Evolutionary conservation across 2,888 invertebrate species (phyloP).

Genomic region (Sympetrum striolatum): DNA sequence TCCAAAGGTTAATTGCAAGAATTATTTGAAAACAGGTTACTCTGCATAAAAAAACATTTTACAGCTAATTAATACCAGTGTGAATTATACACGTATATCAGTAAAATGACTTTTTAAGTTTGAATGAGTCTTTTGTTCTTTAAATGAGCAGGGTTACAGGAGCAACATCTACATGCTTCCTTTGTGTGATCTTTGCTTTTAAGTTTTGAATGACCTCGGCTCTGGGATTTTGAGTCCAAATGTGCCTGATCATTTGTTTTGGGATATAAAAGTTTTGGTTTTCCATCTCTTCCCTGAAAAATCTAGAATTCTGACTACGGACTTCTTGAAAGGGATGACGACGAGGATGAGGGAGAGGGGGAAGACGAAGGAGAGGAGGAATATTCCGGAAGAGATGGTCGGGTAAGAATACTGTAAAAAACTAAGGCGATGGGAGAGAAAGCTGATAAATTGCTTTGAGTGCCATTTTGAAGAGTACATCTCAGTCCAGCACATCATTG

Average conservation of each 20-base stretch:
- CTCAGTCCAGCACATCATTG: neutral
- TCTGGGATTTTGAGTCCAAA: neutral
- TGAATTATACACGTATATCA: no score
- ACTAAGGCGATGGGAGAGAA: neutral
- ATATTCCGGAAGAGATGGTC: neutral
- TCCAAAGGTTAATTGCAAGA: no score
- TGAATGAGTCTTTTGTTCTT: no score
- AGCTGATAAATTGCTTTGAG: neutral
- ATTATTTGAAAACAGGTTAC: no score
- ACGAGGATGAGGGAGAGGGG: conserved; percentile 8
- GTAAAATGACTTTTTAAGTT: no score
- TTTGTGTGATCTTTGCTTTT: neutral
- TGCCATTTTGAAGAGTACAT: neutral
- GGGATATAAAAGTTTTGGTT: neutral
- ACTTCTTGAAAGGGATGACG: neutral
- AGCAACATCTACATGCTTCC: no score
- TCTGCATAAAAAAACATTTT: no score
- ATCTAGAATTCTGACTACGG: conserved; percentile 2
- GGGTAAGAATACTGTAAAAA: neutral
- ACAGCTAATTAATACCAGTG: no score
- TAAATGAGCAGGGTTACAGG: no score
- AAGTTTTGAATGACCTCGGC: neutral
- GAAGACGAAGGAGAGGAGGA: conserved; percentile 16
- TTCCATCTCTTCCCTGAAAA: neutral
- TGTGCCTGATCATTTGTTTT: neutral